These are phyloP conservation scores for Enteromius paludinosus DNA, from an alignment of 2,797 vertebrate species.

Conservation along the genomic window DNA sequence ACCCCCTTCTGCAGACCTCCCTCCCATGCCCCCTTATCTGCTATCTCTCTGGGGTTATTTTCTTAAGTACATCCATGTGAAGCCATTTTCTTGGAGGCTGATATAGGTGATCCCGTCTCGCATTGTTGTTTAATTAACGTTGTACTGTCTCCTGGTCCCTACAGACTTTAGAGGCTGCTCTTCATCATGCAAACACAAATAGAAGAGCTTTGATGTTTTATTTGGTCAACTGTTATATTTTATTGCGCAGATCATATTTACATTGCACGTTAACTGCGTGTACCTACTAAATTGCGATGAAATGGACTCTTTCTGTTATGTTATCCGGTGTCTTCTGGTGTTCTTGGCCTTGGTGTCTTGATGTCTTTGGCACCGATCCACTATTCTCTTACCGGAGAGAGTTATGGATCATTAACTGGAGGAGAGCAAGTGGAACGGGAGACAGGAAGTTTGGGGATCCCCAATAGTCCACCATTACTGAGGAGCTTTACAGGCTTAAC, in stretches of 20 bases:
- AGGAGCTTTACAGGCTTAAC: constrained; percentile 17
- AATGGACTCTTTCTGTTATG: constrained; percentile 17
- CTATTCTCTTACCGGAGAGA: constrained; percentile 68
- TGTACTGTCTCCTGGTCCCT: background rate
- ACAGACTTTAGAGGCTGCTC: background rate
- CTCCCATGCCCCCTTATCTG: constrained; percentile 12
- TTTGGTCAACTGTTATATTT: background rate
- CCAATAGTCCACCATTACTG: constrained; percentile 10
- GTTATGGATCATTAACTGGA: constrained; percentile 39
- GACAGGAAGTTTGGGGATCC: constrained; percentile 41
- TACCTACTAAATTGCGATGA: background rate
- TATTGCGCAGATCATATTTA: background rate
- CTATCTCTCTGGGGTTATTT: constrained; percentile 37
- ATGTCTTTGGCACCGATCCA: constrained; percentile 74
- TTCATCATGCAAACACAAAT: background rate
- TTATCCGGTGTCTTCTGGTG: constrained; percentile 24
- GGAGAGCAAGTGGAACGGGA: constrained; percentile 24
- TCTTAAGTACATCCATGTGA: constrained; percentile 49
- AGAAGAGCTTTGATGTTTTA: constrained; percentile 21
- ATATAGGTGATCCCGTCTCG: constrained; percentile 15
- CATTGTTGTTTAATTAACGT: constrained; percentile 9
- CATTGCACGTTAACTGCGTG: constrained; percentile 1
- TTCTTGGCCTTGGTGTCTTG: constrained; percentile 24
- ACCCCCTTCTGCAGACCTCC: constrained; percentile 35
- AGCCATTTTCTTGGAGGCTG: constrained; percentile 36